Percentiles rank a stretch among this genome's conserved stretches.
phyloP scores from a whole-genome alignment of 1,140 invertebrate genomes.

The Temnothorax curvispinosus region DNA sequence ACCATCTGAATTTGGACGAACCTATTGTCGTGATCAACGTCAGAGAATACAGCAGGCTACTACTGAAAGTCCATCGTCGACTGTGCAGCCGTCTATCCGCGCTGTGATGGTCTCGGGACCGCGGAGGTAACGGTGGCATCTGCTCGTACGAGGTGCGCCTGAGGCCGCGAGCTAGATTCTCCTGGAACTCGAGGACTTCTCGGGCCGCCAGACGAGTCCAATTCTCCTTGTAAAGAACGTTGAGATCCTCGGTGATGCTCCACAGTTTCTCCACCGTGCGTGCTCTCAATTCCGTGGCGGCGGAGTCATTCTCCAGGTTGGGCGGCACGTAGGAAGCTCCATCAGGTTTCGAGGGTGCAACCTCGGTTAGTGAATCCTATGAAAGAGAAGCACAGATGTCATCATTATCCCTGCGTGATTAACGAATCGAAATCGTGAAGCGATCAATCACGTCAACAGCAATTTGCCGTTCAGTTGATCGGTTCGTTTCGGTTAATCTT shows the following conservation, averaged over 20 bases:
- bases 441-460: background rate
- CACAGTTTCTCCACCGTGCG: conserved; percentile 93
- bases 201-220: conserved; percentile 95
- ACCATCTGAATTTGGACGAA: conserved; percentile 78
- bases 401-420: background rate
- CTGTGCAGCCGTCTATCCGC: conserved; percentile 86
- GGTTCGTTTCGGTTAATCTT: background rate
- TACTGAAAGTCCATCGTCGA: conserved; percentile 95
- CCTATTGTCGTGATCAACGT: conserved; percentile 98
- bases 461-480: background rate
- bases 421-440: background rate
- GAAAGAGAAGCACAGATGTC: background rate
- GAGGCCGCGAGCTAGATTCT: conserved; percentile 86
- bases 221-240: conserved; percentile 97
- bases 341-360: conserved; percentile 70
- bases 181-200: conserved; percentile 95
- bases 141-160: conserved; percentile 81
- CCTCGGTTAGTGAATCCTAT: conserved; percentile 77
- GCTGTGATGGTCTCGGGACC: conserved; percentile 73
- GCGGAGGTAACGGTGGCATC: conserved; percentile 77
- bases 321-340: conserved; percentile 64
- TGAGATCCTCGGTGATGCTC: conserved; percentile 97
- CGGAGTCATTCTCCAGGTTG: conserved; percentile 76
- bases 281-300: conserved; percentile 82
- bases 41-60: conserved; percentile 97